Evolutionary conservation across 2,888 invertebrate species (phyloP).

Genomic region (Lochmaea capreae): DNA sequence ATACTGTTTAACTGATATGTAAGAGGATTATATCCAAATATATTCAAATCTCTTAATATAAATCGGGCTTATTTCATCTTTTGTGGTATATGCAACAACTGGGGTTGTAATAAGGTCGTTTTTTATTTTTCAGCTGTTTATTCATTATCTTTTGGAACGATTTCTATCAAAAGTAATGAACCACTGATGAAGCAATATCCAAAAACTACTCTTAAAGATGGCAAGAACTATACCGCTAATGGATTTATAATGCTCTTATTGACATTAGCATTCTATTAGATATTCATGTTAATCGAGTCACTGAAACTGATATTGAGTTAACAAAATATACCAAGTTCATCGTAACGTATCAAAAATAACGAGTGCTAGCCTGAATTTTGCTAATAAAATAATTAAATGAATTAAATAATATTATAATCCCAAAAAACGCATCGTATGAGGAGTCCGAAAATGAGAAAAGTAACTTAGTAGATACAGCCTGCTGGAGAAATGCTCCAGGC

Average conservation of each 20-base stretch:
- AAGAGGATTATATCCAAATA: slow-evolving; percentile 31
- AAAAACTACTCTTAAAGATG: not conserved
- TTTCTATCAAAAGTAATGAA: too few species aligned
- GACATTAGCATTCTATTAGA: slow-evolving; percentile 2
- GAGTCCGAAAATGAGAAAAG: too few species aligned
- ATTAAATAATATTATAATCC: too few species aligned
- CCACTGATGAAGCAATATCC: not conserved
- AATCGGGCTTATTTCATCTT: slow-evolving; percentile 9
- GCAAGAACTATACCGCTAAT: not conserved
- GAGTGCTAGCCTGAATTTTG: too few species aligned
- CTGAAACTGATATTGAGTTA: not conserved
- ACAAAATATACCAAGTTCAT: not conserved
- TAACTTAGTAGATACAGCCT: too few species aligned
- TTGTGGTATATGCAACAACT: not conserved
- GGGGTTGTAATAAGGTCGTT: too few species aligned
- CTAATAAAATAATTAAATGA: too few species aligned
- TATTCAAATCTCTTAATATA: slow-evolving; percentile 25
- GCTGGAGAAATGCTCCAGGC: too few species aligned
- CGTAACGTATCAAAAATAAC: too few species aligned
- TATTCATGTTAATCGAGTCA: not conserved
- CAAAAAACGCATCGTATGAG: too few species aligned
- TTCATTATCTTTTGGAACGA: too few species aligned
- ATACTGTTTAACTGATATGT: slow-evolving; percentile 31
- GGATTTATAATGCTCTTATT: slow-evolving; percentile 1
- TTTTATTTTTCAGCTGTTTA: too few species aligned